Percentiles rank a stretch among this genome's conserved stretches.
Evolutionary conservation across 2,113 vertebrate genomes (phyloP).

Genomic region (Gracilinanus agilis): DNA sequence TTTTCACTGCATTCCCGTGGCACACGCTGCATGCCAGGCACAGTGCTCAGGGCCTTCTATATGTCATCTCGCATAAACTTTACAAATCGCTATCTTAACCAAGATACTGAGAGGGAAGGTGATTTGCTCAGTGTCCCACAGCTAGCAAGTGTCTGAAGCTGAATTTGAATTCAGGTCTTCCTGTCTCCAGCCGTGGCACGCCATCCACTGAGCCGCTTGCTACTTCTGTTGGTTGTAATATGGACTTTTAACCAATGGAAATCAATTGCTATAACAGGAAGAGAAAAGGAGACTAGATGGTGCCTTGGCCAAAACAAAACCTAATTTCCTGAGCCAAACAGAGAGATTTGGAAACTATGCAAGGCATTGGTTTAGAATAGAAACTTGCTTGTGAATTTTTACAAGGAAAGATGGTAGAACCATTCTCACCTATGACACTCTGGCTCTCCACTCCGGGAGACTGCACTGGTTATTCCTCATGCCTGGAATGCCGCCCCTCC

Average conservation of each 20-base stretch:
- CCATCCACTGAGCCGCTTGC: not conserved
- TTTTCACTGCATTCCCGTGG: no score
- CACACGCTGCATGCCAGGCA: no score
- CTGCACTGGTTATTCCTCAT: not conserved
- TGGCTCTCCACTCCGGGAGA: not conserved
- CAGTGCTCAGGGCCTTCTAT: not conserved
- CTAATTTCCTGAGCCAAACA: no score
- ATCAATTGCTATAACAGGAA: not conserved
- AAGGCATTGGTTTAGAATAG: not conserved
- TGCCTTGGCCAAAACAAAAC: not conserved
- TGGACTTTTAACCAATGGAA: not conserved
- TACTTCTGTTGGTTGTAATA: not conserved
- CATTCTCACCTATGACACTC: no score
- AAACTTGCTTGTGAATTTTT: no score
- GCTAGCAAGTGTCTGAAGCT: no score
- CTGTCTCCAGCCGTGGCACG: not conserved
- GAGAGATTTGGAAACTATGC: not conserved
- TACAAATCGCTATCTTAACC: not conserved
- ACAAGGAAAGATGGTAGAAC: not conserved
- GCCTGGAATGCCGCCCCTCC: not conserved
- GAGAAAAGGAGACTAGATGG: not conserved
- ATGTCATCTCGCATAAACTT: not conserved
- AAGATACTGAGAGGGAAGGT: not conserved
- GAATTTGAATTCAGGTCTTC: not conserved
- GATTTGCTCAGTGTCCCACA: not conserved